Evolutionary conservation across 2,888 invertebrate genomes (phyloP), one percentile per base, ranked within the genome.

Genomic region (Drosophila trichaetosa): DNA sequence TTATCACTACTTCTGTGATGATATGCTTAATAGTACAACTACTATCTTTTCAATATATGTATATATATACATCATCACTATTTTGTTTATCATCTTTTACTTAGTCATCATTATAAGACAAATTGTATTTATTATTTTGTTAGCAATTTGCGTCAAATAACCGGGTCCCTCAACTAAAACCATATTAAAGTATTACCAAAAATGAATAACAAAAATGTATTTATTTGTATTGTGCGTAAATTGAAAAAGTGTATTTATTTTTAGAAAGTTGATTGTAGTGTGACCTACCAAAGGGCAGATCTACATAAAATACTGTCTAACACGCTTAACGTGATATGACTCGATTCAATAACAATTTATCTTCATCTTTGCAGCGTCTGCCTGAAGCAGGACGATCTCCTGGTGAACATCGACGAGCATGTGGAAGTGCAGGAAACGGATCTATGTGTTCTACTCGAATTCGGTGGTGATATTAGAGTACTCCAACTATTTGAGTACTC

Each of bases 351-450:
- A 11, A 33, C 10, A 33, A 33, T 33, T 33, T 8, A 31, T 31
- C 31, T 31, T 6, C 7, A 6, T 29, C 78, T 88, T 6, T 93
- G 93, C 52, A 89, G 92, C 6, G 91, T 91, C 21, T 93, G 93
- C 51, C 78, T 92, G 1, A 82, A 84, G 42, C 86, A 92, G 51
- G 87, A 91, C 16, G 88, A 92, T 38, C 65, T 91, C 1, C 75
- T 93, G 82, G 89, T 92, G 4, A 86, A 90, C 60, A 83, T 92
- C 1, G 92, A 90, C 67, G 93, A 93, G 38, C 85, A 89, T 24
- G 90, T 91, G 0, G 91, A 91, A 29, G 91, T 91, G 6, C 86
- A 90, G 3, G 82, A 92, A 54, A 79, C 87, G 21, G 89, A 91
- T 57, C 62, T 93, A 3, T 81, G 88, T 34, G 82, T 87, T 1